Conservation (phyloP, 2,888 invertebrate species). For the Agriopis leucophaearia region DNA sequence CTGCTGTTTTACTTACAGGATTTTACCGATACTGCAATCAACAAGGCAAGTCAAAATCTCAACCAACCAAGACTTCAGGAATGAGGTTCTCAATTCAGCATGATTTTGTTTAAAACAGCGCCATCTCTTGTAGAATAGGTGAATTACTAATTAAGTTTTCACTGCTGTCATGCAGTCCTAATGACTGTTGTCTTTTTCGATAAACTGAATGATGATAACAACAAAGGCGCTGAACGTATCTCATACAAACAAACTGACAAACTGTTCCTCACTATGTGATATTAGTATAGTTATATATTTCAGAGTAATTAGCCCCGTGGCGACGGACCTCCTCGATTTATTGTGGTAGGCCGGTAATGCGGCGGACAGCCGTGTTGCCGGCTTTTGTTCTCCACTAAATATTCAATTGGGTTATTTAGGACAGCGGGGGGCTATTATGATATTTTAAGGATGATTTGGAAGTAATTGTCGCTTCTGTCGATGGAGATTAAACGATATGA, state of each 20-base stretch:
- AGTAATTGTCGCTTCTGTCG: slow-evolving; percentile 38
- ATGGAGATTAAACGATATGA: slow-evolving; percentile 21
- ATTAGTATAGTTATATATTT: slow-evolving; percentile 29
- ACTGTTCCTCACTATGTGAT: background rate
- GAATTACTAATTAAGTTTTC: too few species aligned
- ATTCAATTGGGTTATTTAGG: slow-evolving; percentile 71
- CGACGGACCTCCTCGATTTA: slow-evolving; percentile 85
- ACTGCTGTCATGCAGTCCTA: too few species aligned
- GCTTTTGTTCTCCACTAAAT: slow-evolving; percentile 80
- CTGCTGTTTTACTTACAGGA: background rate
- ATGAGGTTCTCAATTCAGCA: too few species aligned
- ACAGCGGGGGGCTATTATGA: slow-evolving; percentile 42
- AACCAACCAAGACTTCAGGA: too few species aligned
- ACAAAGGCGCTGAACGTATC: background rate
- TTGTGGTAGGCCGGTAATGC: slow-evolving; percentile 83
- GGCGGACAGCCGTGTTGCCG: slow-evolving; percentile 82
- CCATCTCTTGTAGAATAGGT: too few species aligned
- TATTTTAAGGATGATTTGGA: slow-evolving; percentile 47
- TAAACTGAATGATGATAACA: too few species aligned
- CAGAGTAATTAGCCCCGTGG: slow-evolving; percentile 84
- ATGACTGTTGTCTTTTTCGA: too few species aligned
- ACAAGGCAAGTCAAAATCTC: too few species aligned
- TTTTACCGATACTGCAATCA: too few species aligned
- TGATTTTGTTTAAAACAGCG: too few species aligned
- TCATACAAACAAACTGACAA: slow-evolving; percentile 13